phyloP scores from a whole-genome alignment of 2,888 invertebrate genomes.

The Nasonia oneida region DNA sequence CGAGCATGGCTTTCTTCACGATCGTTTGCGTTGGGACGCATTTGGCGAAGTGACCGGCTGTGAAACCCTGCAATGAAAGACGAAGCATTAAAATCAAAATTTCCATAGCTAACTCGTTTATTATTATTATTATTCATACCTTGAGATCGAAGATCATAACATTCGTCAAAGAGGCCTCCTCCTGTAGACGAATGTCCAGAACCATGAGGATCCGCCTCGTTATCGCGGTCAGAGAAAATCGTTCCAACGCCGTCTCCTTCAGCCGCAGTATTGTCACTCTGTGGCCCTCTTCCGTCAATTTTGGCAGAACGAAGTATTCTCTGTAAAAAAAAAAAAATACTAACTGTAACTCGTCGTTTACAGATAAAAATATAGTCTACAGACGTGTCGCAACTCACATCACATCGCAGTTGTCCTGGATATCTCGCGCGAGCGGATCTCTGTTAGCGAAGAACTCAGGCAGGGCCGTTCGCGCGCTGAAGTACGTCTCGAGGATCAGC shows the following conservation, averaged over 20 bases:
- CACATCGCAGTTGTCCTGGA: slow-evolving; percentile 72
- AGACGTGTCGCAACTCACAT: slow-evolving; percentile 68
- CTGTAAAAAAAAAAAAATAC: slow-evolving; percentile 62
- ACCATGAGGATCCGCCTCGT: slow-evolving; percentile 76
- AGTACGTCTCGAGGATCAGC: slow-evolving; percentile 76
- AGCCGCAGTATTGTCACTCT: slow-evolving; percentile 75
- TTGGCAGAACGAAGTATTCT: slow-evolving; percentile 75
- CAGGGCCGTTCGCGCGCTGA: slow-evolving; percentile 74
- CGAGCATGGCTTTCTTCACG: slow-evolving; percentile 74
- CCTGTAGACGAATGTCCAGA: slow-evolving; percentile 74
- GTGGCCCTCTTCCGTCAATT: slow-evolving; percentile 75
- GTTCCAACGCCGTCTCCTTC: slow-evolving; percentile 70
- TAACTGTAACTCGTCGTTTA: background rate
- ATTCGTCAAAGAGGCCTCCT: slow-evolving; percentile 76
- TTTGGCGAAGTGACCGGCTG: slow-evolving; percentile 74
- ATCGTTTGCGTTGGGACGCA: slow-evolving; percentile 74
- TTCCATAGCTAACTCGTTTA: no score
- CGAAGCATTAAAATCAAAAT: no score
- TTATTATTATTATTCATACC: slow-evolving; percentile 65
- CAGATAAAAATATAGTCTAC: background rate
- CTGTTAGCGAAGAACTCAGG: slow-evolving; percentile 76
- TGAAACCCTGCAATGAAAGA: slow-evolving; percentile 71
- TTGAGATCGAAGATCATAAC: slow-evolving; percentile 76
- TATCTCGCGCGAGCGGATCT: slow-evolving; percentile 74
- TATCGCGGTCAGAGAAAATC: slow-evolving; percentile 73